A percentile compares a stretch with the other conserved stretches of the same genome.
Conservation (phyloP, 2,888 invertebrate species). For the Actias luna region DNA sequence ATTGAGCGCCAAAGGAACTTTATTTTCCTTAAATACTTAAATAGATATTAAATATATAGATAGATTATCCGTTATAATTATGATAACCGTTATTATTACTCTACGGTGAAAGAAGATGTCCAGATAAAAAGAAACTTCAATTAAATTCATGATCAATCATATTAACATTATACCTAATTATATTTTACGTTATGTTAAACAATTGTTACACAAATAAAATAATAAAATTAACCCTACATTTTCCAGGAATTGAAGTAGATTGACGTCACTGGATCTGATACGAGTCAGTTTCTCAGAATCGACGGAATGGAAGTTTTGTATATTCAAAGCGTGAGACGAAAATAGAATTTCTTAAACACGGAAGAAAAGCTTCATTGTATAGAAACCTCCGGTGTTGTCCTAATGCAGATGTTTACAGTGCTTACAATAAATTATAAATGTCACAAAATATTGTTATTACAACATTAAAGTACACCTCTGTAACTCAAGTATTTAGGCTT, state of each 20-base stretch:
- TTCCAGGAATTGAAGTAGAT: slow-evolving; percentile 51
- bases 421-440: not conserved
- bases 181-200: slow-evolving; percentile 33
- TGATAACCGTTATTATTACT: not conserved
- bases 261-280: slow-evolving; percentile 62
- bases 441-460: not conserved
- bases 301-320: slow-evolving; percentile 45
- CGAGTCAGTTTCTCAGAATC: slow-evolving; percentile 56
- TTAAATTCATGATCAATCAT: not conserved
- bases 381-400: slow-evolving; percentile 17
- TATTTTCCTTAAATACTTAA: too few relatives aligned
- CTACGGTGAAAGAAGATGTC: not conserved
- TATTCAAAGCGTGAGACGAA: slow-evolving; percentile 46
- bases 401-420: not conserved
- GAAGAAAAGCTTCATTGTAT: slow-evolving; percentile 22
- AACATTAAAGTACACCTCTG: not conserved
- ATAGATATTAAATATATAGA: too few relatives aligned
- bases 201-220: slow-evolving; percentile 40
- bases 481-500: not conserved
- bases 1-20: too few relatives aligned
- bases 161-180: slow-evolving; percentile 13
- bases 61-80: not conserved
- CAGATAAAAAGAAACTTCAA: not conserved
- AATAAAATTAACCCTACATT: slow-evolving; percentile 32
- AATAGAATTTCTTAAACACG: slow-evolving; percentile 41